phyloP scores from a whole-genome alignment of 2,113 vertebrate species.

The Thamnophis sirtalis region DNA sequence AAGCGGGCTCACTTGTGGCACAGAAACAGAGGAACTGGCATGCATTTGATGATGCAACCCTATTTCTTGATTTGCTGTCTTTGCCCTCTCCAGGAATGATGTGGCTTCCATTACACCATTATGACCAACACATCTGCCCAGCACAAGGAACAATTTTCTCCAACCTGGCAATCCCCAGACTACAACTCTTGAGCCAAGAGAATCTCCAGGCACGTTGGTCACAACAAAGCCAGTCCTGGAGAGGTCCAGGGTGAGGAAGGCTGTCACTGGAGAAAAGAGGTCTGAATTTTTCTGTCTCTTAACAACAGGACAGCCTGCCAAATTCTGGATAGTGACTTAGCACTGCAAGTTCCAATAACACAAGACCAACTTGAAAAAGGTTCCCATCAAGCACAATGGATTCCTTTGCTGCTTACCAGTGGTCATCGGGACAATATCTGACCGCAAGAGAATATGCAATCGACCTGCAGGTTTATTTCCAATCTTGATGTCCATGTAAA shows the following conservation, averaged over 20 bases:
- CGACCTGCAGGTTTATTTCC: constrained; percentile 91
- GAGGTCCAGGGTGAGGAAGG: background rate
- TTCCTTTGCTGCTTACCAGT: constrained; percentile 70
- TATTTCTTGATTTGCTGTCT: background rate
- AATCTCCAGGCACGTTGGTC: background rate
- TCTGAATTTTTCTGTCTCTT: background rate
- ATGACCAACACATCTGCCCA: background rate
- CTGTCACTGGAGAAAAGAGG: background rate
- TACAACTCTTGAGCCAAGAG: background rate
- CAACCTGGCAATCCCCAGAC: background rate
- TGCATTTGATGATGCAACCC: background rate
- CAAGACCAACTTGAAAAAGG: background rate
- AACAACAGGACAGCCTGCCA: background rate
- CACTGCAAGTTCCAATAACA: background rate
- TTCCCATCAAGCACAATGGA: background rate
- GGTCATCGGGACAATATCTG: constrained; percentile 94
- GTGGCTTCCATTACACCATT: background rate
- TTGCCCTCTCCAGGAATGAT: background rate
- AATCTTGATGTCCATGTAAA: constrained; percentile 97
- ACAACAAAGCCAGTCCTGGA: background rate
- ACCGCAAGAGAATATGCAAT: constrained; percentile 85
- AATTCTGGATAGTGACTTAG: background rate
- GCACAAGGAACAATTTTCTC: background rate
- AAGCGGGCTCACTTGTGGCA: background rate
- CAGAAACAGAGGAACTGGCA: background rate